A percentile compares a stretch with the other conserved stretches of the same genome.
These are phyloP conservation scores for Vombatus ursinus DNA, from an alignment of 2,113 vertebrate genomes.

Conservation along the genomic window DNA sequence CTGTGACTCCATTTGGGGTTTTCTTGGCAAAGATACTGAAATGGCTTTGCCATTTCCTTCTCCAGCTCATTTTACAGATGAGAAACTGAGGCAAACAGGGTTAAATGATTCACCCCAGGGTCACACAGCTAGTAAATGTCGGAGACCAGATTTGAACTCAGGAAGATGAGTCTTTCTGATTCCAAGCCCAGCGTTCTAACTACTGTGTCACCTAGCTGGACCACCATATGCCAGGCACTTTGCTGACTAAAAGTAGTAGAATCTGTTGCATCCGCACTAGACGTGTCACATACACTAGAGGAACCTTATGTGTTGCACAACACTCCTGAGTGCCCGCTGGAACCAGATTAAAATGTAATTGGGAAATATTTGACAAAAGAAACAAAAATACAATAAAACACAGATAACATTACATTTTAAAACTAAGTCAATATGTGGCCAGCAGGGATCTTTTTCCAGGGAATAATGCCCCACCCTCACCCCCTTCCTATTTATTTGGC, in stretches of 20 bases:
- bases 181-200: background rate
- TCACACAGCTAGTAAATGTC: too few species aligned
- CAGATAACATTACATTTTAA: background rate
- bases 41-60: background rate
- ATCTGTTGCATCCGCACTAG: background rate
- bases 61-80: too few species aligned
- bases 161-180: background rate
- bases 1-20: background rate
- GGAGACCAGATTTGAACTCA: background rate
- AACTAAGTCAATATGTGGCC: background rate
- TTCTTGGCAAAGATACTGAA: background rate
- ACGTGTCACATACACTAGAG: background rate
- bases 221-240: background rate
- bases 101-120: too few species aligned
- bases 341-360: background rate
- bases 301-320: background rate
- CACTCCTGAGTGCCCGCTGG: background rate
- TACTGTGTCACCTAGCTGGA: background rate
- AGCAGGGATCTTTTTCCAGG: background rate
- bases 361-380: background rate
- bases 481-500: background rate
- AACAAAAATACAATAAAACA: background rate
- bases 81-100: too few species aligned
- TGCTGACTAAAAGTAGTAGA: background rate
- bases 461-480: background rate